Conservation (phyloP, 1,140 invertebrate species). For the Eriocheir sinensis region DNA sequence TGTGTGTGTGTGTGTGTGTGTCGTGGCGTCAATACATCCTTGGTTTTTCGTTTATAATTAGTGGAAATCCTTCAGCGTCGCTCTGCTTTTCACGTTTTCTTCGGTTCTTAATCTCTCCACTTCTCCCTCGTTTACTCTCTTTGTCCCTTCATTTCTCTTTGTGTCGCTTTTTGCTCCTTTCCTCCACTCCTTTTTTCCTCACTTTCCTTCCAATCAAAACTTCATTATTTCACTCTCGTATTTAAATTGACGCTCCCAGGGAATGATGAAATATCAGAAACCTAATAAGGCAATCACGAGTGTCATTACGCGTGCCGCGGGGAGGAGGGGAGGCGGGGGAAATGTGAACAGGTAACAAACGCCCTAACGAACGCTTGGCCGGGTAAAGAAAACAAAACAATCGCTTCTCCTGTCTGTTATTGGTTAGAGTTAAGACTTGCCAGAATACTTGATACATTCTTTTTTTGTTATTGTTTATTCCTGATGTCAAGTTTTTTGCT, state of each 20-base stretch:
- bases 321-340: background rate
- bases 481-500: too few species aligned
- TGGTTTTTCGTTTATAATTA: conserved; percentile 13
- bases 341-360: too few species aligned
- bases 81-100: background rate
- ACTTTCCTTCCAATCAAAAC: background rate
- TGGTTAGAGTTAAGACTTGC: too few species aligned
- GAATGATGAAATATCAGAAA: conserved; percentile 6
- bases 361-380: too few species aligned
- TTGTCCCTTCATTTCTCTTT: background rate
- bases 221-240: conserved; percentile 9
- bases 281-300: background rate
- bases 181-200: background rate
- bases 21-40: too few species aligned
- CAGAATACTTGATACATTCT: too few species aligned
- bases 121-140: background rate
- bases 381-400: too few species aligned
- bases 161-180: too few species aligned
- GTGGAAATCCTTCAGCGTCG: background rate
- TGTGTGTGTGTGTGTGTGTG: too few species aligned
- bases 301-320: background rate
- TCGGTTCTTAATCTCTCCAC: background rate
- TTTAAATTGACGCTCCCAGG: background rate
- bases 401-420: too few species aligned
- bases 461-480: too few species aligned